Evolutionary conservation across 2,888 invertebrate genomes (phyloP), one percentile per base, ranked within the genome.

Genomic region (Parthenolecanium corni): DNA sequence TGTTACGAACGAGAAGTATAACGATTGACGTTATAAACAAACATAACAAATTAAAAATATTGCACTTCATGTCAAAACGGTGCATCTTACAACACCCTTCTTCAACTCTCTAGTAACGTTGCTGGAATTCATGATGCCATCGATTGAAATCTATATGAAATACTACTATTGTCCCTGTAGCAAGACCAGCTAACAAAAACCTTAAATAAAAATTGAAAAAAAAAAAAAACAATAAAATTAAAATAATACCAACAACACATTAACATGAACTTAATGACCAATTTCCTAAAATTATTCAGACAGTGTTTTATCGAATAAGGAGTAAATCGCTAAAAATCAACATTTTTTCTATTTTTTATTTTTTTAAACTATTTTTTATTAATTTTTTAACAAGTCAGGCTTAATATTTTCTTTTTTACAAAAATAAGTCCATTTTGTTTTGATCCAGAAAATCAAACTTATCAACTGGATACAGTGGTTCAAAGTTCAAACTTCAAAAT

Each of bases 131-230:
- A 74, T 93, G 92, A 76, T 93, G 93, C 93, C 93, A 93, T 73
- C 91, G 81, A 77, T 98, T 98, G 80, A 99, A 99, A 77, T 99
- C 97, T 75, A 98, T 95, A 79, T 98, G 96, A 79, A 97, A 97
- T 71, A 98, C 95, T 66, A 98, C 92, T 69, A 98, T 86, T 61
- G 97, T 95, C 61, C 98, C 98, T 69, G 96, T 92, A 64, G 95
- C 92, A 64, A 98, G 79, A 62, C 98, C 98, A 70, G 96, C 96
- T 71, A 98, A 78, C 69, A 98, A 81, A 79, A 95, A 97, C 75
- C 95, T 96, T 76, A n/a, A 77, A 76, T 68, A 42, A 66, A 49
- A 12, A 61, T 42, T 64, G 23, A 56, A 58, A 40, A n/a, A 36
- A 61, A 49, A 47, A 47, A 58, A 9, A 57, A n/a, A 47, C 11